phyloP scores from a whole-genome alignment of 1,140 invertebrate species.

The Meteorus sp. region DNA sequence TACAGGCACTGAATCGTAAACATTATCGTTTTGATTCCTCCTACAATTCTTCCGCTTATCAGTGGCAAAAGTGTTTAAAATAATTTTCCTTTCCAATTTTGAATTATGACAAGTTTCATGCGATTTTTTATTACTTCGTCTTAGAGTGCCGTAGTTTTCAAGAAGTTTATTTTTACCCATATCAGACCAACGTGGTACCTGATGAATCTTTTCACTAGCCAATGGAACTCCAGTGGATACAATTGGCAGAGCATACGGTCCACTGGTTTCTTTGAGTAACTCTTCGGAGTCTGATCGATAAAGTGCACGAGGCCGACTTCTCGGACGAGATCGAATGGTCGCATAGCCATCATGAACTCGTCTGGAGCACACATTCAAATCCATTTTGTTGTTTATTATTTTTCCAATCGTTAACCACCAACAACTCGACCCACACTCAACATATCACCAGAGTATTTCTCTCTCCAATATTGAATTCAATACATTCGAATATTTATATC shows the following conservation, averaged over 20 bases:
- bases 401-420: neutral
- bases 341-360: conserved; percentile 80
- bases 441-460: neutral
- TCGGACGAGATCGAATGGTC: conserved; percentile 68
- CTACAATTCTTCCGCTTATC: conserved; percentile 8
- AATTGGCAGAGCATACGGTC: conserved; percentile 36
- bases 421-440: neutral
- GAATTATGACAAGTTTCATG: neutral
- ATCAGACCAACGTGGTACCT: conserved; percentile 36
- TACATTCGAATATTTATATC: no score
- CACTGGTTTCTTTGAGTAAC: conserved; percentile 38
- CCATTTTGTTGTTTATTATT: conserved; percentile 35
- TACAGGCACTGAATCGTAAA: conserved; percentile 32
- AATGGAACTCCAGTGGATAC: conserved; percentile 38
- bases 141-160: conserved; percentile 45
- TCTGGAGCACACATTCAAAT: conserved; percentile 57
- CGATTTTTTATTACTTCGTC: conserved; percentile 21
- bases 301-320: conserved; percentile 43
- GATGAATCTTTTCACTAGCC: conserved; percentile 30
- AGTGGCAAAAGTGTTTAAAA: conserved; percentile 45
- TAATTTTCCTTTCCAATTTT: conserved; percentile 26
- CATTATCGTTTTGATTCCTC: conserved; percentile 19
- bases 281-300: conserved; percentile 51
- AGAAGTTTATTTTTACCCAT: conserved; percentile 29
- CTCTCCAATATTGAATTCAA: neutral